Evolutionary conservation across 2,888 invertebrate species (phyloP).

Genomic region (Phalera bucephala): DNA sequence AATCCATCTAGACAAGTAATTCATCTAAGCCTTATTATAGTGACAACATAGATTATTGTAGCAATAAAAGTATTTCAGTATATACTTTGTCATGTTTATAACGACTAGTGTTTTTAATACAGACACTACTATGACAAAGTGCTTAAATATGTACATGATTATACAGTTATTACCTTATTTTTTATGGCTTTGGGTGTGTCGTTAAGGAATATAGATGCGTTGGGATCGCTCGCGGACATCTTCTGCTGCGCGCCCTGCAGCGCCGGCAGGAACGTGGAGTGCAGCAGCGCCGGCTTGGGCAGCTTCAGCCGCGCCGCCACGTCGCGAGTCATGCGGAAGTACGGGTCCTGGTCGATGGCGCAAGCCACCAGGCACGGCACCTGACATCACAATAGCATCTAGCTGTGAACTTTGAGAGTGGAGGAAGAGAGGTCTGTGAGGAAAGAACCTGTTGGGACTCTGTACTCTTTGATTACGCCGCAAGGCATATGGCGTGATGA

Average conservation of each 20-base stretch:
- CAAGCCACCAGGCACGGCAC: constrained; percentile 92
- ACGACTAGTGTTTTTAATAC: no score
- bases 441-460: no score
- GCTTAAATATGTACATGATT: no score
- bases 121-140: no score
- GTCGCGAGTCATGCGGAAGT: constrained; percentile 99
- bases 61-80: no score
- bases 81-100: no score
- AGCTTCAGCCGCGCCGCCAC: constrained; percentile 96
- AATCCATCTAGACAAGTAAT: no score
- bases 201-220: constrained; percentile 96
- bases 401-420: not conserved
- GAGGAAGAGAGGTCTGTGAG: no score
- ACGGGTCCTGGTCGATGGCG: constrained; percentile 99
- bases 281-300: constrained; percentile 93
- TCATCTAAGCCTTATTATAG: no score
- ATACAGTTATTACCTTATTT: constrained; percentile 89
- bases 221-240: constrained; percentile 98
- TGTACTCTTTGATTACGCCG: no score
- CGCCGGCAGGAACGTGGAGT: constrained; percentile 95
- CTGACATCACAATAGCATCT: constrained; percentile 34
- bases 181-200: constrained; percentile 98
- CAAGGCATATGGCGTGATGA: not conserved
- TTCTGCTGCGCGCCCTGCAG: constrained; percentile 98
- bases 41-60: no score